These are phyloP conservation scores for Proteles cristata DNA, from an alignment of 2,113 vertebrate genomes.

Conservation along the genomic window DNA sequence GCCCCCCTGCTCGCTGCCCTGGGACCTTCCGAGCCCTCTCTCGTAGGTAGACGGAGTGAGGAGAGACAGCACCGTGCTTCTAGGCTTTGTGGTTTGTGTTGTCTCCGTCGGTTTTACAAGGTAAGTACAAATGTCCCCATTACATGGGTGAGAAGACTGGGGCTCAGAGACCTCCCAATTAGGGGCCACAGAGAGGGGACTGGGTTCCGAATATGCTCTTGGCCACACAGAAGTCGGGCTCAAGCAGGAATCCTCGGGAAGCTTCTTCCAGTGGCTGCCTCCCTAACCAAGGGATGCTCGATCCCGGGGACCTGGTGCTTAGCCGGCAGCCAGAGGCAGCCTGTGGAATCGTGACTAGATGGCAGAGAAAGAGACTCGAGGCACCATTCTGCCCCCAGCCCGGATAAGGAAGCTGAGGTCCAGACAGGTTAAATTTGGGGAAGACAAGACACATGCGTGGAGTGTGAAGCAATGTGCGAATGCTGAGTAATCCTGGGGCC, in stretches of 20 bases:
- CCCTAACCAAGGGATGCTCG: neutral
- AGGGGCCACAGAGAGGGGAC: neutral
- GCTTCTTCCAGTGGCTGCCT: neutral
- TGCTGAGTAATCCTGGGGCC: conserved; percentile 62
- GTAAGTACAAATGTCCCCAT: neutral
- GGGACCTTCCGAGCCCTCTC: neutral
- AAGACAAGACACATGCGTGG: neutral
- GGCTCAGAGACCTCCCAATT: neutral
- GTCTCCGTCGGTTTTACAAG: neutral
- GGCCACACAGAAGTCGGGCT: accelerated
- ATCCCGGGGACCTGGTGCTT: neutral
- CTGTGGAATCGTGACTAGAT: neutral
- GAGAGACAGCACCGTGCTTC: neutral
- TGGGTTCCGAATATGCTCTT: too few species aligned
- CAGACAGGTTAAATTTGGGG: neutral
- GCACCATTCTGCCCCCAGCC: neutral
- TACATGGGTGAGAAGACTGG: neutral
- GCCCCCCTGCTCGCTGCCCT: neutral
- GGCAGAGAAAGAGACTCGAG: neutral
- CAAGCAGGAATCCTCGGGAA: neutral
- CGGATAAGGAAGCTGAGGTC: neutral
- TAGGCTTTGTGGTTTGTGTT: accelerated
- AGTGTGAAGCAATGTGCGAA: neutral
- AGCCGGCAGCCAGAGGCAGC: neutral
- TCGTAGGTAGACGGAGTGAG: neutral